Evolutionary conservation across 2,113 vertebrate species (phyloP).

Genomic region (Elanus axillaris): DNA sequence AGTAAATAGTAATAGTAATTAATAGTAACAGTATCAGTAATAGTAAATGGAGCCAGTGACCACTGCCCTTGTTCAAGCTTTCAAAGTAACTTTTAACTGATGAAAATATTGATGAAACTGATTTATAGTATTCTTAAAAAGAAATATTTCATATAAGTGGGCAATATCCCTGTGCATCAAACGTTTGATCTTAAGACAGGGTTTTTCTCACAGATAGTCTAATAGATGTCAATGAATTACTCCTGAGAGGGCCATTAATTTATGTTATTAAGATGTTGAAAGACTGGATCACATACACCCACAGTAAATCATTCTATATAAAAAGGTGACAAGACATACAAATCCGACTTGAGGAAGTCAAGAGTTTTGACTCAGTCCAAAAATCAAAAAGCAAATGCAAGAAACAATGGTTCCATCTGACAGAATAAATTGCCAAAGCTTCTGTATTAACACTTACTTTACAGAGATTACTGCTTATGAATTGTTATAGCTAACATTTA

Average conservation of each 20-base stretch:
- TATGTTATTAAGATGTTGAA: neutral
- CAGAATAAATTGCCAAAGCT: neutral
- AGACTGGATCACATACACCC: neutral
- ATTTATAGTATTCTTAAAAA: neutral
- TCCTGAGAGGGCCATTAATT: neutral
- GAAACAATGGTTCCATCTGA: neutral
- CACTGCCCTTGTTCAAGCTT: neutral
- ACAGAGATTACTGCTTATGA: neutral
- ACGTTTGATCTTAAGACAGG: neutral
- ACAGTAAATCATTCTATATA: neutral
- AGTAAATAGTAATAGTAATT: neutral
- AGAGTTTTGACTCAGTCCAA: neutral
- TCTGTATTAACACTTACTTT: neutral
- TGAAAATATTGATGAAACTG: neutral
- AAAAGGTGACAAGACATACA: too few species aligned
- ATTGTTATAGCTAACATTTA: neutral
- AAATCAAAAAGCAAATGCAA: neutral
- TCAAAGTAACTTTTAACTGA: neutral
- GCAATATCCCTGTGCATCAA: neutral
- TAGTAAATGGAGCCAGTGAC: neutral
- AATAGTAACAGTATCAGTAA: neutral
- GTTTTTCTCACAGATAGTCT: neutral
- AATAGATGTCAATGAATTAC: neutral
- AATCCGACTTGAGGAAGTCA: neutral
- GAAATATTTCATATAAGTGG: neutral